Percentiles rank a stretch among this genome's conserved stretches.
Evolutionary conservation across 1,140 invertebrate genomes (phyloP).

Genomic region (Ceratoteleas bidentatus): DNA sequence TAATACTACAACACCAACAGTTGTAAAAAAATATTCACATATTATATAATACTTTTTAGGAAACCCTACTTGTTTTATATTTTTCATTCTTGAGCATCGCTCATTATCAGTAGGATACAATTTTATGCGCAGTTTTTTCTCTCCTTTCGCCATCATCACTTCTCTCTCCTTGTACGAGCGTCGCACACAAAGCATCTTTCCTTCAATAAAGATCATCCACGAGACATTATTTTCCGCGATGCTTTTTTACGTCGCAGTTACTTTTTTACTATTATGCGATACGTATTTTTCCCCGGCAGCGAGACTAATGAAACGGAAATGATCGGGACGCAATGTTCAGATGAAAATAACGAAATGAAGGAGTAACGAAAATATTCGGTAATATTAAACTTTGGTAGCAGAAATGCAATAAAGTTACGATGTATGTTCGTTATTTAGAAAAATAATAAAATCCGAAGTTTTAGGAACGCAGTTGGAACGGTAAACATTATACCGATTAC

Average conservation of each 20-base stretch:
- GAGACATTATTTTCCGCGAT: constrained; percentile 24
- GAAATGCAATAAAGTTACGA: too few relatives aligned
- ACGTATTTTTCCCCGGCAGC: too few relatives aligned
- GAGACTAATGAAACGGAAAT: not conserved
- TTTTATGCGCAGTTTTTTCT: constrained; percentile 38
- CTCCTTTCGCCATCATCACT: not conserved
- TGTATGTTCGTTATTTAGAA: too few relatives aligned
- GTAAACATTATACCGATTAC: constrained; percentile 4
- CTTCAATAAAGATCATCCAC: constrained; percentile 27
- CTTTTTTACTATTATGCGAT: constrained; percentile 16
- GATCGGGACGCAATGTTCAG: not conserved
- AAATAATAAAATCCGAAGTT: too few relatives aligned
- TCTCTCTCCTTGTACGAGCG: not conserved
- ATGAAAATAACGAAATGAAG: not conserved
- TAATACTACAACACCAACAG: too few relatives aligned
- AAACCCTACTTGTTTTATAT: too few relatives aligned
- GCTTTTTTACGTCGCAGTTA: constrained; percentile 25
- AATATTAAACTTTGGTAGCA: too few relatives aligned
- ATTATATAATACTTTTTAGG: too few relatives aligned
- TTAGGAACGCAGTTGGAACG: too few relatives aligned
- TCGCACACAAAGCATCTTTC: constrained; percentile 19
- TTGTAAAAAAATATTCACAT: too few relatives aligned
- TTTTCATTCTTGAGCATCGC: constrained; percentile 8
- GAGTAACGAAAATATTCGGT: too few relatives aligned
- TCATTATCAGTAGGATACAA: constrained; percentile 39